Conservation (phyloP, 2,113 vertebrate species). For the Columba janthina region DNA sequence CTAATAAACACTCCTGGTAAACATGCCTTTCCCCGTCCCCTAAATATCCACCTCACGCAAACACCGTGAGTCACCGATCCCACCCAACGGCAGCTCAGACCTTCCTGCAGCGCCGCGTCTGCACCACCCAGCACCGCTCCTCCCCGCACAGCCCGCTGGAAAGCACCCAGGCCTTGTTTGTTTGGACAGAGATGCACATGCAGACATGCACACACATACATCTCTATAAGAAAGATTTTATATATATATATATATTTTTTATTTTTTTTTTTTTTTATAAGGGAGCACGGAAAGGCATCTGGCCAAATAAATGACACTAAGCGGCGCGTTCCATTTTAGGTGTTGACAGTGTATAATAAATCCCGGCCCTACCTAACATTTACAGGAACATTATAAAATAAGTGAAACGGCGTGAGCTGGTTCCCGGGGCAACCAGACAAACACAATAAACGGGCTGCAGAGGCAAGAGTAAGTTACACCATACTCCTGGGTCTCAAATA, state of each 20-base stretch:
- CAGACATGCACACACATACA: background rate
- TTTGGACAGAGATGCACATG: background rate
- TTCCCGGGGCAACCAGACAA: constrained; percentile 87
- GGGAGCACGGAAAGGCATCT: constrained; percentile 49
- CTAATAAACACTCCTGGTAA: constrained; percentile 71
- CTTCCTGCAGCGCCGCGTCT: background rate
- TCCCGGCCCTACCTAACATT: constrained; percentile 83
- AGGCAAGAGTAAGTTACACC: constrained; percentile 80
- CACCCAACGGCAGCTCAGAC: constrained; percentile 42
- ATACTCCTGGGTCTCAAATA: constrained; percentile 77
- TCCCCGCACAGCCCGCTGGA: background rate
- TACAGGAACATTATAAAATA: constrained; percentile 86
- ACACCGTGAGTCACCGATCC: constrained; percentile 72
- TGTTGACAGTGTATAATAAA: constrained; percentile 89
- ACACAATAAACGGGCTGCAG: constrained; percentile 84
- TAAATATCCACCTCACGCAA: constrained; percentile 57
- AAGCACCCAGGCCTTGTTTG: background rate
- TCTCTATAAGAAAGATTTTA: background rate
- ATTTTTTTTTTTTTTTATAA: background rate
- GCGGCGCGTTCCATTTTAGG: constrained; percentile 81
- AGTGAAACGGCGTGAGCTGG: constrained; percentile 80
- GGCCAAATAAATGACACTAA: constrained; percentile 79
- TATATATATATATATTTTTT: too few species aligned
- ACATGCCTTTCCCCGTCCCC: constrained; percentile 50
- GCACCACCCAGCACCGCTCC: constrained; percentile 28